Conservation (phyloP, 2,888 invertebrate genomes). For the Balanococcus diminutus region DNA sequence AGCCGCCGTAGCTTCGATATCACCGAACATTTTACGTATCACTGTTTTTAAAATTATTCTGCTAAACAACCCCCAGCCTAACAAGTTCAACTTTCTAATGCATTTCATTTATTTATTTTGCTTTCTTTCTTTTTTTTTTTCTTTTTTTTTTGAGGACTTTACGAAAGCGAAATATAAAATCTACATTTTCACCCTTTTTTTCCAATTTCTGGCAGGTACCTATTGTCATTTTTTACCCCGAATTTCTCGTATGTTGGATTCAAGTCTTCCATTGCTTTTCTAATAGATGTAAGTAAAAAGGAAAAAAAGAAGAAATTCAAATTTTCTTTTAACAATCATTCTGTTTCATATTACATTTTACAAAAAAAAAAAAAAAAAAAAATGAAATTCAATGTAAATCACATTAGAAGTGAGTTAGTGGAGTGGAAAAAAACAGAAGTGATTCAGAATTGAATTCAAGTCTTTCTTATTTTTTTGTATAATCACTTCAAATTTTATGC, state of each 20-base stretch:
- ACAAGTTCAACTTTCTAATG: slow-evolving; percentile 52
- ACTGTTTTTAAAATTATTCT: slow-evolving; percentile 47
- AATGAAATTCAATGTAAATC: not conserved
- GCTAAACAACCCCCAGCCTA: slow-evolving; percentile 44
- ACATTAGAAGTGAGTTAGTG: not conserved
- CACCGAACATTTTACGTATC: slow-evolving; percentile 18
- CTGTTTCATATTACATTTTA: not conserved
- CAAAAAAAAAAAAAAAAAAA: not conserved
- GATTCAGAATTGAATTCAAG: not conserved
- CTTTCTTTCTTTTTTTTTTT: slow-evolving; percentile 23
- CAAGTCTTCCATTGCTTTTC: slow-evolving; percentile 40
- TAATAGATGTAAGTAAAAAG: slow-evolving; percentile 34
- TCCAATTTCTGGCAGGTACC: slow-evolving; percentile 55
- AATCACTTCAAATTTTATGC: not conserved
- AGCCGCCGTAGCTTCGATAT: not conserved
- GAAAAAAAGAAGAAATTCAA: not conserved
- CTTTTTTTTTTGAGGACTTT: slow-evolving; percentile 25
- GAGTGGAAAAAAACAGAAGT: not conserved
- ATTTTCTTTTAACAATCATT: not conserved
- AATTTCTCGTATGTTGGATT: slow-evolving; percentile 46
- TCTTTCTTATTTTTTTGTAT: not conserved
- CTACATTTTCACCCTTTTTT: slow-evolving; percentile 55
- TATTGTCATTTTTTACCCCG: slow-evolving; percentile 50
- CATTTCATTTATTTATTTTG: slow-evolving; percentile 54
- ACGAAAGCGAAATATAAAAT: slow-evolving; percentile 50